A percentile compares a stretch with the other conserved stretches of the same genome.
These are phyloP conservation scores for Drosophila meridionalis DNA, from an alignment of 2,888 invertebrate species.

Conservation along the genomic window DNA sequence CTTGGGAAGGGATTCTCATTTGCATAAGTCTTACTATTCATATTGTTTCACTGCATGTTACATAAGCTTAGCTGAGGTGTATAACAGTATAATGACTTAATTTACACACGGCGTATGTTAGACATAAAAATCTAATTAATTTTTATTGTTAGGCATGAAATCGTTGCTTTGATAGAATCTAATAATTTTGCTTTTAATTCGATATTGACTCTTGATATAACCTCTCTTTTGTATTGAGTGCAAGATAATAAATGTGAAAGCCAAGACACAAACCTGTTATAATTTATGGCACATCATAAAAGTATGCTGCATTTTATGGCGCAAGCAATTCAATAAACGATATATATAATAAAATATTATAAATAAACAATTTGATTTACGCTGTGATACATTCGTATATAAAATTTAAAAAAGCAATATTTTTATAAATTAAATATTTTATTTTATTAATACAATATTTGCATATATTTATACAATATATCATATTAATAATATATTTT, in stretches of 20 bases:
- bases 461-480: too few relatives aligned
- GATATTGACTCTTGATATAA: rapidly evolving
- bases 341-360: background rate
- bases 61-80: background rate
- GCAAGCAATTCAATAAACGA: background rate
- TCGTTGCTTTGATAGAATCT: background rate
- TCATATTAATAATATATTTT: too few relatives aligned
- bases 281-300: slow-evolving; percentile 59
- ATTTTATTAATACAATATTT: too few relatives aligned
- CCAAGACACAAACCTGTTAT: slow-evolving; percentile 29
- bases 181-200: background rate
- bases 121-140: background rate
- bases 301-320: slow-evolving; percentile 59
- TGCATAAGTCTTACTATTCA: background rate
- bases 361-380: background rate
- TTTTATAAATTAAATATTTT: too few relatives aligned
- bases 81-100: background rate
- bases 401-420: background rate
- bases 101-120: background rate
- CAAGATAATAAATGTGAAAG: background rate
- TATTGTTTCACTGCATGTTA: background rate
- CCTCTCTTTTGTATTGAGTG: background rate
- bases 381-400: background rate
- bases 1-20: slow-evolving; percentile 10
- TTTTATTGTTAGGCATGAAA: background rate